Percentiles rank a stretch among this genome's conserved stretches.
Evolutionary conservation across 2,888 invertebrate species (phyloP).

Genomic region (Smittia aterrima): DNA sequence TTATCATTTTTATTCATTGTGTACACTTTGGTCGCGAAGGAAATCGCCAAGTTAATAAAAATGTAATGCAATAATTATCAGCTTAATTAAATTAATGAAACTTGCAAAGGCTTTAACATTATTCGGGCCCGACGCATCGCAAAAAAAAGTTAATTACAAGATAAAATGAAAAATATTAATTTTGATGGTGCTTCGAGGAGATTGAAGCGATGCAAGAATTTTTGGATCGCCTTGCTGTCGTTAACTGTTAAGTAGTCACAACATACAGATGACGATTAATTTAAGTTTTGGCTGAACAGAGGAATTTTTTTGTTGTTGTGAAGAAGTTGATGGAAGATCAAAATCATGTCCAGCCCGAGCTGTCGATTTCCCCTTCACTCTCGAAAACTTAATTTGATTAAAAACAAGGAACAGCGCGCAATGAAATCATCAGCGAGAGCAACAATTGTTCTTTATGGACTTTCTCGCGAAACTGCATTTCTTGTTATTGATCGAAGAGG

Average conservation of each 20-base stretch:
- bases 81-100: neutral
- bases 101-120: neutral
- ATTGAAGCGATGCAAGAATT: neutral
- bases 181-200: neutral
- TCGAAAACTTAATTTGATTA: neutral
- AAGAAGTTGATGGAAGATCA: too few relatives aligned
- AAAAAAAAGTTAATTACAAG: neutral
- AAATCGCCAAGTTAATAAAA: neutral
- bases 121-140: neutral
- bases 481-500: neutral
- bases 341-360: too few relatives aligned
- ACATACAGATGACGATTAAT: neutral
- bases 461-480: neutral
- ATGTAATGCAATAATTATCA: neutral
- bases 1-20: neutral
- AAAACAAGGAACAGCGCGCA: neutral
- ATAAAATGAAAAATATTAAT: conserved; percentile 8
- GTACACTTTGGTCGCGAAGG: neutral
- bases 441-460: neutral
- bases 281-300: too few relatives aligned
- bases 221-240: neutral
- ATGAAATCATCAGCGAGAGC: neutral
- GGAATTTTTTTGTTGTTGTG: too few relatives aligned
- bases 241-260: neutral
- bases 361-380: too few relatives aligned